Evolutionary conservation across 2,113 vertebrate genomes (phyloP).

Genomic region (Sebastes schlegelii): DNA sequence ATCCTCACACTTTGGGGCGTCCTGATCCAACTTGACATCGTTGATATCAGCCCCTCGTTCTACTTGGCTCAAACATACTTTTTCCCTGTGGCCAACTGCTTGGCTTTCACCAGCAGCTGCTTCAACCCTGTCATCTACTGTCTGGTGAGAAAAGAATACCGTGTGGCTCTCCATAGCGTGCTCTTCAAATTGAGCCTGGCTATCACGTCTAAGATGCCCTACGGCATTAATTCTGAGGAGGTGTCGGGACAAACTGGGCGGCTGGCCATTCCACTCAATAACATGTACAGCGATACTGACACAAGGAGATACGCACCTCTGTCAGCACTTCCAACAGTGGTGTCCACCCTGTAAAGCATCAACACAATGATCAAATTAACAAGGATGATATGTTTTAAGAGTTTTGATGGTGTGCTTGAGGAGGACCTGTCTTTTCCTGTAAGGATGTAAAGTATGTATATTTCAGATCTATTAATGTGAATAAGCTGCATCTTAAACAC

Average conservation of each 20-base stretch:
- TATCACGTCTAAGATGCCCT: slow-evolving; percentile 71
- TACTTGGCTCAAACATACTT: slow-evolving; percentile 81
- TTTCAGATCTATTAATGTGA: slow-evolving; percentile 8
- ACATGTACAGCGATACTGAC: slow-evolving; percentile 65
- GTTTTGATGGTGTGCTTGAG: neutral
- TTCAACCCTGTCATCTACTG: slow-evolving; percentile 86
- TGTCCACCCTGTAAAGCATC: slow-evolving; percentile 32
- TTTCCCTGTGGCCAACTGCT: slow-evolving; percentile 83
- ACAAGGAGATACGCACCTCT: slow-evolving; percentile 38
- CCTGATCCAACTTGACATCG: slow-evolving; percentile 79
- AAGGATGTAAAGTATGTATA: slow-evolving; percentile 11
- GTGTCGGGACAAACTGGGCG: slow-evolving; percentile 50
- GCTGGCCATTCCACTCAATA: slow-evolving; percentile 64
- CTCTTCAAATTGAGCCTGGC: slow-evolving; percentile 72
- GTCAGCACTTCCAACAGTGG: slow-evolving; percentile 54
- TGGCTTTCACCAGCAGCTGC: slow-evolving; percentile 85
- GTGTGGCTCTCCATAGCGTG: slow-evolving; percentile 68
- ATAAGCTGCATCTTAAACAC: slow-evolving; percentile 11
- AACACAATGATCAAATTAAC: neutral
- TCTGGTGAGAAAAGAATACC: slow-evolving; percentile 82
- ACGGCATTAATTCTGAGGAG: slow-evolving; percentile 49
- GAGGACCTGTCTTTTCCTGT: slow-evolving; percentile 11
- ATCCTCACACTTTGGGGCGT: slow-evolving; percentile 79
- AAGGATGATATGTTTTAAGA: neutral
- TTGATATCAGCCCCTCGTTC: slow-evolving; percentile 77